Conservation (phyloP, 1,140 invertebrate genomes). For the Aphelenchoides fujianensis region DNA sequence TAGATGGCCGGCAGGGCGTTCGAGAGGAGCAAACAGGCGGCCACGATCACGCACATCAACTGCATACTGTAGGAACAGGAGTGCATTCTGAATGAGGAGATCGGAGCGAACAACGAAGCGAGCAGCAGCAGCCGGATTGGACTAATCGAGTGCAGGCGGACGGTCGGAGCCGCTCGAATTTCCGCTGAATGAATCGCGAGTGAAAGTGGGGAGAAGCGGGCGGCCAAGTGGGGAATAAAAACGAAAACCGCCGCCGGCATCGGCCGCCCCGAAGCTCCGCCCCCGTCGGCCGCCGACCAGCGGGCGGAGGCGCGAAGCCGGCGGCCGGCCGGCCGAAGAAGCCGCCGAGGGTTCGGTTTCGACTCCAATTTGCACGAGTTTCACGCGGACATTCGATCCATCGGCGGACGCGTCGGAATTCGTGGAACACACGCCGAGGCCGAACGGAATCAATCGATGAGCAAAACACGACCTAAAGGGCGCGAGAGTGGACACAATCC, state of each 20-base stretch:
- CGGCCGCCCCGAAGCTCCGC: not conserved
- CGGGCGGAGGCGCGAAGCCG: not conserved
- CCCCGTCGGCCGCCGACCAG: not conserved
- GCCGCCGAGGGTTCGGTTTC: not conserved
- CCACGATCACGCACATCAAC: not conserved
- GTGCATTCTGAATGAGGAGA: conserved; percentile 10
- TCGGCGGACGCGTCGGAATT: too few species aligned
- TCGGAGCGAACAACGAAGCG: not conserved
- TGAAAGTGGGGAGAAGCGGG: not conserved
- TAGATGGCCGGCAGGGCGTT: not conserved
- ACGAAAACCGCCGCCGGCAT: not conserved
- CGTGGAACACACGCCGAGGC: too few species aligned
- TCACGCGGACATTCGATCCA: too few species aligned
- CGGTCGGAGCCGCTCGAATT: not conserved
- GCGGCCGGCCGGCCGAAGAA: not conserved
- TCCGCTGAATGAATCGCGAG: not conserved
- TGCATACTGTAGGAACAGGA: not conserved
- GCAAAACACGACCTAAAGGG: too few species aligned
- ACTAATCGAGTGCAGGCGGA: not conserved
- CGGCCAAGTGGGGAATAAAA: not conserved
- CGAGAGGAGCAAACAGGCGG: not conserved
- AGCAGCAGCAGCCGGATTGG: not conserved
- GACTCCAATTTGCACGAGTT: not conserved
- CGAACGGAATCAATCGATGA: too few species aligned
- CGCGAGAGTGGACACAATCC: too few species aligned